Conservation (phyloP, 2,888 invertebrate genomes). For the Cepaea hortensis region DNA sequence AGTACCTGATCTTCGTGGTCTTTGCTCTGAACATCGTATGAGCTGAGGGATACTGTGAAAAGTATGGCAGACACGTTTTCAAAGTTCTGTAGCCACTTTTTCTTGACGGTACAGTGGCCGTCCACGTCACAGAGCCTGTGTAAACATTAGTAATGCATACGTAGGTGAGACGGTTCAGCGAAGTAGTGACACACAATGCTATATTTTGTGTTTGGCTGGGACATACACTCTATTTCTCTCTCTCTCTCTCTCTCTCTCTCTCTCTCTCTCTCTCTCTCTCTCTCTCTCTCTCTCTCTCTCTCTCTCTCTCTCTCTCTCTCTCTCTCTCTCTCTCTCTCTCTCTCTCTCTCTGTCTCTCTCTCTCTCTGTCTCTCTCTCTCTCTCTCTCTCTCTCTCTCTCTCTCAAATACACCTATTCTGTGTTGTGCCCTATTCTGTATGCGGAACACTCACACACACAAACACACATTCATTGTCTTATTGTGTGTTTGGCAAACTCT, state of each 20-base stretch:
- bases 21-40: conserved; percentile 42
- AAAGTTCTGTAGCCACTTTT: conserved; percentile 52
- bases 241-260: no score
- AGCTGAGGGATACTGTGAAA: conserved; percentile 48
- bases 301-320: background rate
- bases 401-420: no score
- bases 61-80: conserved; percentile 48
- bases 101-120: conserved; percentile 47
- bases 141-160: background rate
- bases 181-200: background rate
- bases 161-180: background rate
- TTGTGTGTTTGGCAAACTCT: no score
- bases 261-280: background rate
- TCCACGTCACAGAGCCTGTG: conserved; percentile 52
- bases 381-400: no score
- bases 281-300: no score
- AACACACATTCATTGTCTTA: no score
- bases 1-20: conserved; percentile 44
- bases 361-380: background rate
- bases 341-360: background rate
- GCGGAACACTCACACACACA: no score
- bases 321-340: background rate
- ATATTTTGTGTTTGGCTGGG: background rate
- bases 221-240: no score
- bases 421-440: no score